Conservation (phyloP, 2,797 vertebrate genomes). For the Gorsachius magnificus region DNA sequence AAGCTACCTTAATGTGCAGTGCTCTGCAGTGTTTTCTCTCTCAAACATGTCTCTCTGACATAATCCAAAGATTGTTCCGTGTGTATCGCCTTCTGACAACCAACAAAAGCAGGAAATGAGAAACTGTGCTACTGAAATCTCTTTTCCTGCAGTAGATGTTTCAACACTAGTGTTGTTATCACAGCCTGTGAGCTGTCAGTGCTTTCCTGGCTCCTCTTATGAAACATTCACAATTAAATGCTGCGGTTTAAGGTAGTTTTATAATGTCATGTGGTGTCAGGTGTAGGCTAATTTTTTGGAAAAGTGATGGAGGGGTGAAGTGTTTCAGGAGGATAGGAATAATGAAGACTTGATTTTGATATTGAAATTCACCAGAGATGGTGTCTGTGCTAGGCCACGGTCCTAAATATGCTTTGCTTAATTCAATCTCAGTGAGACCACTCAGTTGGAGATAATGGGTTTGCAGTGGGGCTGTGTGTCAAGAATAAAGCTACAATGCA, state of each 20-base stretch:
- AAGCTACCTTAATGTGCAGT: background rate
- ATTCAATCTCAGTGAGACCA: background rate
- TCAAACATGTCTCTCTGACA: background rate
- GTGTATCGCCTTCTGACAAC: background rate
- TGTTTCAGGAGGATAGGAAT: background rate
- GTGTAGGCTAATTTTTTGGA: background rate
- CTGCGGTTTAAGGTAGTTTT: background rate
- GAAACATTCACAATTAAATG: background rate
- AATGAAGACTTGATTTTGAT: background rate
- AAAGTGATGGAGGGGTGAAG: background rate
- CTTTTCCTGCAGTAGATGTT: background rate
- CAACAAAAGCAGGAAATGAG: background rate
- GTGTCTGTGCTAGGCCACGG: background rate
- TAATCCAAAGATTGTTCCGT: background rate
- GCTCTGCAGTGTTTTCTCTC: background rate
- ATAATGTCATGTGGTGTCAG: background rate
- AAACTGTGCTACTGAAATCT: background rate
- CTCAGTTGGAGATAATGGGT: background rate
- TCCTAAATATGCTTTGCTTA: constrained; percentile 14
- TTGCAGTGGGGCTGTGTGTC: background rate
- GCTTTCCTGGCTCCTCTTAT: background rate
- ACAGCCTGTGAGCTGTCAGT: background rate
- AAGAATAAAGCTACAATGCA: background rate
- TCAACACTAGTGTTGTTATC: background rate
- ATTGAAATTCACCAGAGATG: background rate